Conservation (phyloP, 2,888 invertebrate genomes). For the Philhelius pedissequus region DNA sequence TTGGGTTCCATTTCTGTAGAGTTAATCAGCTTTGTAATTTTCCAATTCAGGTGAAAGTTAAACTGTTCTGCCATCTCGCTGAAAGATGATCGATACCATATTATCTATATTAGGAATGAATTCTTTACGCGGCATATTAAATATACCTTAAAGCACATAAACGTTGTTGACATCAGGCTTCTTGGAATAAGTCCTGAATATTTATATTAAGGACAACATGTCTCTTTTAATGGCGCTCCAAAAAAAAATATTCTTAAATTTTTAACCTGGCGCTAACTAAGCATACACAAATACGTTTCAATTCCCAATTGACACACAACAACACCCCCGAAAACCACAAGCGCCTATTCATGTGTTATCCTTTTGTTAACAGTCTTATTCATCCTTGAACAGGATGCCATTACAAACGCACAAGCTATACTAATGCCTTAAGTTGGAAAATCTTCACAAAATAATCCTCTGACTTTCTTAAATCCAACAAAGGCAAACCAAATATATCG, state of each 20-base stretch:
- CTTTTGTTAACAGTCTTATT: conserved; percentile 41
- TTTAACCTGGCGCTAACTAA: conserved; percentile 55
- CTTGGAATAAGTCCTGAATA: not conserved
- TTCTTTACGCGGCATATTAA: no score
- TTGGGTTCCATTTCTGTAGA: no score
- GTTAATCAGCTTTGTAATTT: no score
- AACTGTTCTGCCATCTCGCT: no score
- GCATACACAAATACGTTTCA: conserved; percentile 14
- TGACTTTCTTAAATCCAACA: conserved; percentile 46
- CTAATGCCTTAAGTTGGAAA: conserved; percentile 2
- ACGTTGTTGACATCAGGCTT: not conserved
- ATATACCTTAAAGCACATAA: no score
- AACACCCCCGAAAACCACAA: conserved; percentile 49
- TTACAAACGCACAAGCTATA: conserved; percentile 22
- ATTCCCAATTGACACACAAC: conserved; percentile 37
- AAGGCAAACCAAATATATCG: conserved; percentile 39
- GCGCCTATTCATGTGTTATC: conserved; percentile 55
- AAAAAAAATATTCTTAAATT: not conserved
- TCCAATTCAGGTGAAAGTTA: no score
- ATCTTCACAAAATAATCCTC: conserved; percentile 45
- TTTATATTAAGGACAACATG: not conserved
- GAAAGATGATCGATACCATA: no score
- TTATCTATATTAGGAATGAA: no score
- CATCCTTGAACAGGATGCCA: conserved; percentile 41
- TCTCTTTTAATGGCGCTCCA: not conserved